Base-by-base conservation (phyloP, 2,797 vertebrate species). In the Kryptolebias ocellatus region DNA sequence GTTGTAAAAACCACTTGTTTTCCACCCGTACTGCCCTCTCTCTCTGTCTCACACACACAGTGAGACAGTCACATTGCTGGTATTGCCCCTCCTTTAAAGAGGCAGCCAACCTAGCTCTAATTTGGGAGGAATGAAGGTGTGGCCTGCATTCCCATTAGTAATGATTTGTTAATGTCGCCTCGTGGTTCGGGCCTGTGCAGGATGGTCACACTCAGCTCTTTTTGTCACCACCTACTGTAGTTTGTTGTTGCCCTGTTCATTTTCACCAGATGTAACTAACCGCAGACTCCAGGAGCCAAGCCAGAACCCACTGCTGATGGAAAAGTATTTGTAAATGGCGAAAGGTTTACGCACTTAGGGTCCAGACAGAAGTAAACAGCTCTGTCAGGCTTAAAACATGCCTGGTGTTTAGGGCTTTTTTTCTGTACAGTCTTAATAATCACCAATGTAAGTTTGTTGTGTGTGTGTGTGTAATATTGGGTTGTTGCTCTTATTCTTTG, bases 101-200 rank as follows among this genome's bases (percentile, higher is more conserved):
- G 79, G 70, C 88, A 83, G 18, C 81, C 76, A 71, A 82, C 84
- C 83, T 79, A 60, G 65, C 83, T 72, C 90, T 90, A 87, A 87
- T 89, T 89, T 69, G 69, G 85, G 85, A 85, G 80, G 89, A 91
- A 90, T 91, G 84, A 91, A 85, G 80, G 90, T 76, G 87, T 83
- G 86, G 81, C 83, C 72, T 78, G 71, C 73, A 50, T 80, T 84
- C 84, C 81, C 76, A 87, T 88, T 89, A 87, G 85, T 67, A 70
- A 79, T 78, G 73, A 81, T 87, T 82, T 87, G 83, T 83, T 75
- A 79, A 74, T 81, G 75, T 70, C 45, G 68, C 67, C 53, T 57
- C 51, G 67, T 6, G 67, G 64, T 70, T 4, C 44, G 50, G 70
- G 29, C 74, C 53, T 55, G 70, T 68, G 57, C 72, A 56, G 37